These are phyloP conservation scores for Limnodromus scolopaceus DNA, from an alignment of 2,797 vertebrate genomes.

Conservation along the genomic window DNA sequence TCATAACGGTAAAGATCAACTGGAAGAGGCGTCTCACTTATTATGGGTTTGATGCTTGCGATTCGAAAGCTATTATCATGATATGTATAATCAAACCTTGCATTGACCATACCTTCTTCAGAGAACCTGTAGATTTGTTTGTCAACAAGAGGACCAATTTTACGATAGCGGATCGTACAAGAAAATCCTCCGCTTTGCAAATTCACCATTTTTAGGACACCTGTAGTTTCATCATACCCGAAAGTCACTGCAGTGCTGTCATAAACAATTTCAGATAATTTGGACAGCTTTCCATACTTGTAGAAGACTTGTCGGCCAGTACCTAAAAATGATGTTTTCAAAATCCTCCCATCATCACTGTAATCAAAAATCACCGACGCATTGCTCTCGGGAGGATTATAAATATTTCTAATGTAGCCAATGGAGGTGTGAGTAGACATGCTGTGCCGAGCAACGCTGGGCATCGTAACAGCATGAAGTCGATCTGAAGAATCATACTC, in stretches of 20 bases:
- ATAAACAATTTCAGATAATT: conserved; percentile 94
- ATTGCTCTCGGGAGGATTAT: conserved; percentile 97
- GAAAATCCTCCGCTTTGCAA: conserved; percentile 97
- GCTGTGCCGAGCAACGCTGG: conserved; percentile 97
- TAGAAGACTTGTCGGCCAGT: conserved; percentile 97
- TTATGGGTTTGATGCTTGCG: conserved; percentile 97
- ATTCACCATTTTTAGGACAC: conserved; percentile 98
- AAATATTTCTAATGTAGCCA: conserved; percentile 97
- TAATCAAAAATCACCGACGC: conserved; percentile 97
- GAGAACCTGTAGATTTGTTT: conserved; percentile 99
- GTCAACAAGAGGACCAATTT: conserved; percentile 96
- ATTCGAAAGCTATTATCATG: conserved; percentile 99
- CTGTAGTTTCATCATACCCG: conserved; percentile 95
- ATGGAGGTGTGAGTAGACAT: conserved; percentile 97
- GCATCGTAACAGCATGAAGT: conserved; percentile 97
- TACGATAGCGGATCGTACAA: conserved; percentile 96
- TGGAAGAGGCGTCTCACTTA: conserved; percentile 96
- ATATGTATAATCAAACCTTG: conserved; percentile 97
- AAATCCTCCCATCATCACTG: conserved; percentile 91
- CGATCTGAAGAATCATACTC: conserved; percentile 94
- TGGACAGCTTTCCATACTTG: conserved; percentile 97
- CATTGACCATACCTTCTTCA: conserved; percentile 99
- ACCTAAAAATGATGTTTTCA: conserved; percentile 91
- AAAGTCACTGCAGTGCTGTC: conserved; percentile 98
- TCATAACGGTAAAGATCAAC: conserved; percentile 98